These are phyloP conservation scores for Podarcis raffonei DNA, from an alignment of 2,113 vertebrate genomes.

Conservation along the genomic window DNA sequence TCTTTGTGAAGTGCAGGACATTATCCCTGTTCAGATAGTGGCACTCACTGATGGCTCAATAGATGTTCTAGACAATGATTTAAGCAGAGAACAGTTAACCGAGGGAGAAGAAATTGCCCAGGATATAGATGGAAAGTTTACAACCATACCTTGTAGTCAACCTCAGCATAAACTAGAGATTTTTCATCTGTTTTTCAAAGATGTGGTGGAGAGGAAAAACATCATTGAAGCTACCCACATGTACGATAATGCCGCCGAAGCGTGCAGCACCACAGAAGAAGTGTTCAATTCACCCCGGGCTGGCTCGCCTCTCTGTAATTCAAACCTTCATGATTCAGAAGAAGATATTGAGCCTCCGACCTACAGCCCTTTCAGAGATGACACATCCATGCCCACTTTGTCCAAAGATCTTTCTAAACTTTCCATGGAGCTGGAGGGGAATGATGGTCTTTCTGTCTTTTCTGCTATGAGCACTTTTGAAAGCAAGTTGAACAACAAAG, in stretches of 20 bases:
- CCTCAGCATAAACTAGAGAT: slow-evolving; percentile 88
- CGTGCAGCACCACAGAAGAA: slow-evolving; percentile 86
- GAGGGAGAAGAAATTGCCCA: slow-evolving; percentile 94
- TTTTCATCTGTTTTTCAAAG: slow-evolving; percentile 90
- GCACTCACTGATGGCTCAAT: slow-evolving; percentile 84
- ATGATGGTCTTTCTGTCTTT: slow-evolving; percentile 83
- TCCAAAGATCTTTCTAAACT: slow-evolving; percentile 85
- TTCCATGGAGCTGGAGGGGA: slow-evolving; percentile 85
- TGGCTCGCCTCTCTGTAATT: slow-evolving; percentile 89
- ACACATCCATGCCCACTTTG: slow-evolving; percentile 72
- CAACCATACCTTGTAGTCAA: slow-evolving; percentile 81
- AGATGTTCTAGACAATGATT: slow-evolving; percentile 84
- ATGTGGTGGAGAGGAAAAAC: slow-evolving; percentile 90
- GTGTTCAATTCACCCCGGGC: slow-evolving; percentile 88
- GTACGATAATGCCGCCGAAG: slow-evolving; percentile 93
- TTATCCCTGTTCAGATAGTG: slow-evolving; percentile 92
- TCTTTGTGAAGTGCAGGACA: slow-evolving; percentile 94
- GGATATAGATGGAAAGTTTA: slow-evolving; percentile 90
- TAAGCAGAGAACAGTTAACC: slow-evolving; percentile 85
- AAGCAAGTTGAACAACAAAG: slow-evolving; percentile 90
- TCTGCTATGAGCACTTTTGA: slow-evolving; percentile 85
- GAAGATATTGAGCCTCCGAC: slow-evolving; percentile 86
- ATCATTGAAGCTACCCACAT: slow-evolving; percentile 92
- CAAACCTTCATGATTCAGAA: slow-evolving; percentile 88
- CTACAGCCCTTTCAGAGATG: slow-evolving; percentile 81